Base-by-base conservation (phyloP, 2,113 vertebrate genomes). In the Ifrita kowaldi region DNA sequence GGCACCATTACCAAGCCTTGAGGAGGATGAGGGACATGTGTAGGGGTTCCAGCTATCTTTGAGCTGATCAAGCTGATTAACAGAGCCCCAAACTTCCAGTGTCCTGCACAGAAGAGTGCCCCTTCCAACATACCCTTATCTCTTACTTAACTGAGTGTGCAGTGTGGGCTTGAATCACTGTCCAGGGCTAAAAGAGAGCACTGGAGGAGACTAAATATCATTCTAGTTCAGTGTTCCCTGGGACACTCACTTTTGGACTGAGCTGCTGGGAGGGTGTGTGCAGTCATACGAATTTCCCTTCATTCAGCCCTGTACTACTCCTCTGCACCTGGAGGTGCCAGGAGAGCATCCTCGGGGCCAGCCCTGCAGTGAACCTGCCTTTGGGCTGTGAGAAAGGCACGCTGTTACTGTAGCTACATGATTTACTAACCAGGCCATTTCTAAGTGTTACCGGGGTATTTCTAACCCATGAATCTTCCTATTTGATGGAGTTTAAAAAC, bases 251-350 rank as follows among this genome's bases (percentile, higher is more conserved):
- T 90, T 63, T 59, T 39, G 3, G 1, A 30, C 42, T 33, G 52
- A 63, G 35, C 55, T 84, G 60, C 39, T 44, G 47, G 62, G 11
- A 52, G 30, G 17, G n/a, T 18, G 18, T 22, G 30, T 47, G 60
- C 63, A 65, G 33, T 28, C 13, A 11, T 6, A 39, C 0, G 0
- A 59, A 20, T 27, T 75, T 16, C 35, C 22, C 41, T 60, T 60
- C 4, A 1, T 59, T 60, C 24, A 69, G 13, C 35, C 37, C 26
- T 1, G 0, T 35, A 4, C 17, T 19, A 11, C 19, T n/a, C 5
- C 35, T 39, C 24, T 26, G 41, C 22, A 27, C 12, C 33, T 44
- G 16, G 42, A 64, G 16, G 17, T 53, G 59, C 30, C 8, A 11
- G 35, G n/a, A 46, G 32, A 39, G 10, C 33, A 57, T 32, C n/a